phyloP scores from a whole-genome alignment of 2,113 vertebrate genomes.

The Epinephelus moara region DNA sequence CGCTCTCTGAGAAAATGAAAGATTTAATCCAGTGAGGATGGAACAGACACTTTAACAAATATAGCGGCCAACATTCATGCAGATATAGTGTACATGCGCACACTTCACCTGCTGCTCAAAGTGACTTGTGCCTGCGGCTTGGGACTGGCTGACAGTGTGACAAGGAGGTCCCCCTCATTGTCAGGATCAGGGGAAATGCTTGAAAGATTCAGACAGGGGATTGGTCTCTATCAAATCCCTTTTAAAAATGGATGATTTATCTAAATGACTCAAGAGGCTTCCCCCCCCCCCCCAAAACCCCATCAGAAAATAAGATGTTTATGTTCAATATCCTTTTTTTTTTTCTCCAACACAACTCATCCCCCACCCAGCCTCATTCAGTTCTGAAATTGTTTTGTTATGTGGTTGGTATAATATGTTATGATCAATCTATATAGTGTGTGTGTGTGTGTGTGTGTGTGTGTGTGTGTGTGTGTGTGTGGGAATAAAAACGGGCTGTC shows the following conservation, averaged over 20 bases:
- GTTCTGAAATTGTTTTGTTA: no score
- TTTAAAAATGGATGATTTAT: slow-evolving; percentile 81
- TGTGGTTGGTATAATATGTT: no score
- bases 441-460: no score
- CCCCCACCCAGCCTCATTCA: no score
- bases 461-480: no score
- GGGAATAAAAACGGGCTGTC: no score
- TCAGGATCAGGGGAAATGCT: slow-evolving; percentile 43
- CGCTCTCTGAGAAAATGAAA: slow-evolving; percentile 62
- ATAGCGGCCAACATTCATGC: slow-evolving; percentile 32
- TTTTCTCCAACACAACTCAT: no score
- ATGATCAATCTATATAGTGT: no score
- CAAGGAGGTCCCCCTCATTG: slow-evolving; percentile 28
- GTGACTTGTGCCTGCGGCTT: not conserved
- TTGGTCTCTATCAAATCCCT: slow-evolving; percentile 71
- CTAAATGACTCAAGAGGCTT: slow-evolving; percentile 71
- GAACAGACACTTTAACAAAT: slow-evolving; percentile 50
- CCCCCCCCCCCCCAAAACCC: no score
- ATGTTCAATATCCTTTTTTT: no score
- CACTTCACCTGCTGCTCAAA: slow-evolving; percentile 3
- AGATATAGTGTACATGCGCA: slow-evolving; percentile 8
- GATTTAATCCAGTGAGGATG: slow-evolving; percentile 51
- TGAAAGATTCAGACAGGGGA: slow-evolving; percentile 58
- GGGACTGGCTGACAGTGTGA: slow-evolving; percentile 62
- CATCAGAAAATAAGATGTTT: no score